Conservation (phyloP, 1,140 invertebrate genomes). For the Anastatus disparis region DNA sequence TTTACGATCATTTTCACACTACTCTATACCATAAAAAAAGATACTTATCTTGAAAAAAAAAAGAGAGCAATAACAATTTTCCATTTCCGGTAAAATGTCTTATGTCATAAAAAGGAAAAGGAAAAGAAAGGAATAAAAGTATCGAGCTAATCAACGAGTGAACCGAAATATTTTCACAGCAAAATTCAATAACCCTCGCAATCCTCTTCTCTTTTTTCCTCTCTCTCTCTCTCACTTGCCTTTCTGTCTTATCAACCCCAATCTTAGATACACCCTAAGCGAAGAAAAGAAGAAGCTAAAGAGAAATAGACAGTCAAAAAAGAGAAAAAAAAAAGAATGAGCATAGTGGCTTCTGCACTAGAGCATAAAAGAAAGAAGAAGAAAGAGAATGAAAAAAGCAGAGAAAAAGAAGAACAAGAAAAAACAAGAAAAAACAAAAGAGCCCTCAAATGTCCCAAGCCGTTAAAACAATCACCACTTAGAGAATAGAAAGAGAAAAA, state of each 20-base stretch:
- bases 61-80: not conserved
- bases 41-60: too few species aligned
- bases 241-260: not conserved
- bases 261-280: not conserved
- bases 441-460: conserved; percentile 16
- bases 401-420: not conserved
- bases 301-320: not conserved
- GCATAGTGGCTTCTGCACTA: too few species aligned
- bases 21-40: too few species aligned
- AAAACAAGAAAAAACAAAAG: not conserved
- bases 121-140: not conserved
- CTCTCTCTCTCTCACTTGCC: too few species aligned
- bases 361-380: not conserved
- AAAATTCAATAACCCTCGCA: conserved; percentile 25
- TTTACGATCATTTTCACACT: too few species aligned
- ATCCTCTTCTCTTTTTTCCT: not conserved
- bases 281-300: not conserved
- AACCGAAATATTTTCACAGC: conserved; percentile 4
- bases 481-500: conserved; percentile 20
- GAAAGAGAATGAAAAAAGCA: not conserved
- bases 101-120: not conserved
- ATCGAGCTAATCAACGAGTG: conserved; percentile 12
- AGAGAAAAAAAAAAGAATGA: not conserved
- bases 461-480: conserved; percentile 38
- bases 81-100: not conserved